These are phyloP conservation scores for Mactromeris polynyma DNA, from an alignment of 2,888 invertebrate species.

Conservation along the genomic window DNA sequence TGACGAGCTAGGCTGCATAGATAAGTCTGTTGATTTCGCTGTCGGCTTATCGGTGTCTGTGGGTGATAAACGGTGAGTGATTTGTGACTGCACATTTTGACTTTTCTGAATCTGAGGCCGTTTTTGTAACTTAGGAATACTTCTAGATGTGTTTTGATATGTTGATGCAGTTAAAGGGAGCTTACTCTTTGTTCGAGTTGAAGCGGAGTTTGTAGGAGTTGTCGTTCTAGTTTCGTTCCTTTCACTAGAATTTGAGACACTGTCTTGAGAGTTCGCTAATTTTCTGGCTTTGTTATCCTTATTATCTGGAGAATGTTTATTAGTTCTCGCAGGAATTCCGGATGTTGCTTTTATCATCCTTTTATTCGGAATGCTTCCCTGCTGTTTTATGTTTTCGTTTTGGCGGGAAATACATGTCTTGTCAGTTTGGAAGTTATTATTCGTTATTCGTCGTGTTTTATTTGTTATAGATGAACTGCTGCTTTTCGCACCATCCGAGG, in stretches of 20 bases:
- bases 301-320: background rate
- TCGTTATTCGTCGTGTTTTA: background rate
- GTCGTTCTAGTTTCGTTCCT: background rate
- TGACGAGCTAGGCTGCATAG: constrained; percentile 27
- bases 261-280: background rate
- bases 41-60: constrained; percentile 22
- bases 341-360: background rate
- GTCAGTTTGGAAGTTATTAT: background rate
- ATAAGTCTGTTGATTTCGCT: constrained; percentile 19
- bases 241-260: background rate
- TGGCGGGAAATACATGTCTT: background rate
- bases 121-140: background rate
- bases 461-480: background rate
- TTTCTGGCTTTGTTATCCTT: background rate
- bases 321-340: background rate
- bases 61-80: constrained; percentile 19
- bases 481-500: background rate
- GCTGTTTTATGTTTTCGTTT: background rate
- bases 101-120: background rate
- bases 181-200: background rate
- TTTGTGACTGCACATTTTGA: constrained; percentile 11
- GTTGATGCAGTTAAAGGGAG: background rate
- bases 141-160: background rate
- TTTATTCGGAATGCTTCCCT: background rate
- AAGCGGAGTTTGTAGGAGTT: background rate